A percentile compares a stretch with the other conserved stretches of the same genome.
Evolutionary conservation across 2,888 invertebrate species (phyloP).

Genomic region (Fissipunctia ypsillon): DNA sequence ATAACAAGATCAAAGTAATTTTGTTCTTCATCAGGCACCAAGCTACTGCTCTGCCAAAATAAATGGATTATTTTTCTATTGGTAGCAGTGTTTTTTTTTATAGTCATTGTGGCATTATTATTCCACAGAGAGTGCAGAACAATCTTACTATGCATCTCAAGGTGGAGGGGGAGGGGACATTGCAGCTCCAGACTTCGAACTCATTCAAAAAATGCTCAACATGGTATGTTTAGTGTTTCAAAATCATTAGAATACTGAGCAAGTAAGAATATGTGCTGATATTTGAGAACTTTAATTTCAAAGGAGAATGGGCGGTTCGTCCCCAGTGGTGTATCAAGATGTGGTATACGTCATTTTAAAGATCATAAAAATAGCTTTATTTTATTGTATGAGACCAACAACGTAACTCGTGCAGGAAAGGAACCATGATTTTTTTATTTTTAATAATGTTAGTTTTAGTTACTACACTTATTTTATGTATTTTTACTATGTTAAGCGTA

Average conservation of each 20-base stretch:
- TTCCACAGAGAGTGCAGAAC: slow-evolving; percentile 78
- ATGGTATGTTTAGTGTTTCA: slow-evolving; percentile 70
- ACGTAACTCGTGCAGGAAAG: no score
- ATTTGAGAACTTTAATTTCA: background rate
- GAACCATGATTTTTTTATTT: no score
- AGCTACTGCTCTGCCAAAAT: background rate
- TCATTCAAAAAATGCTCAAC: slow-evolving; percentile 78
- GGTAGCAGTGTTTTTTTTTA: background rate
- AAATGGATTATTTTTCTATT: background rate
- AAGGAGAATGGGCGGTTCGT: no score
- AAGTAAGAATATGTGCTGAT: background rate
- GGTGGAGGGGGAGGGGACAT: slow-evolving; percentile 67
- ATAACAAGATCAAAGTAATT: background rate
- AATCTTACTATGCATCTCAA: slow-evolving; percentile 65
- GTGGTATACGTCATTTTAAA: no score
- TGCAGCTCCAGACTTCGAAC: slow-evolving; percentile 71
- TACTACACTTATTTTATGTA: no score
- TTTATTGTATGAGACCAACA: no score
- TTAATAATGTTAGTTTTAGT: no score
- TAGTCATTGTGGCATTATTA: background rate
- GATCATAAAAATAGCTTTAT: no score
- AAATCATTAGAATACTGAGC: slow-evolving; percentile 1
- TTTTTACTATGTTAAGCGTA: no score
- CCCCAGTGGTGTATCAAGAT: no score
- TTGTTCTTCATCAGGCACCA: background rate